Evolutionary conservation across 2,797 vertebrate genomes (phyloP), one percentile per base, ranked within the genome.

Genomic region (Coracias cyanogaster): DNA sequence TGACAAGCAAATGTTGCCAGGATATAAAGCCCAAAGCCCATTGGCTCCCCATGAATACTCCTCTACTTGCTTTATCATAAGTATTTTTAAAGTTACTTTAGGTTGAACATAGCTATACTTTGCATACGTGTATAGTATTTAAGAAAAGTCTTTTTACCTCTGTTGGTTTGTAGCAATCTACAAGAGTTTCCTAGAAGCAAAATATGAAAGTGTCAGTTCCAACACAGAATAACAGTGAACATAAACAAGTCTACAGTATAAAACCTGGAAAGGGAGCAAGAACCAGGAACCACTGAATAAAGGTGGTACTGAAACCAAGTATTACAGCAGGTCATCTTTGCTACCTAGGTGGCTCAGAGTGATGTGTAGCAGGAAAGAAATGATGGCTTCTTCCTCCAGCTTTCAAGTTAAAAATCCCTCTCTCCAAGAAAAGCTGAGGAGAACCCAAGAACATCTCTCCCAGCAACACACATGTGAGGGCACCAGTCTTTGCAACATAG

Each of bases 121-220:
- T 70, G 26, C 48, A 70, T 28, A 82, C 2, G 8, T 83, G 33
- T 89, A 95, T 25, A 67, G 52, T 73, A 93, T 94, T 97, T 96
- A 95, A 77, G 70, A 97, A 93, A 96, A 97, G 65, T 54, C 18
- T 96, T 97, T 97, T 99, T 98, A 99, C 99, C 99, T 99, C 99
- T 98, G 99, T 99, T 97, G 99, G 99, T 98, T 99, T 99, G 98
- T 98, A 99, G 98, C 99, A 99, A 98, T 99, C 99, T 98, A 97
- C 98, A 97, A 99, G 98, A 89, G 99, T 99, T 98, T 99, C 99
- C 98, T 99, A 96, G 97, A 98, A 97, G 86, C 52, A 97, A 98
- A 97, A 88, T 82, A 95, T 12, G 48, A 98, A 67, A 96, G 55
- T 1, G 43, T 95, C 79, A 97, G 83, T 97, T 91, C 90, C 65